phyloP scores from a whole-genome alignment of 2,797 vertebrate species.

The Sarcoramphus papa region DNA sequence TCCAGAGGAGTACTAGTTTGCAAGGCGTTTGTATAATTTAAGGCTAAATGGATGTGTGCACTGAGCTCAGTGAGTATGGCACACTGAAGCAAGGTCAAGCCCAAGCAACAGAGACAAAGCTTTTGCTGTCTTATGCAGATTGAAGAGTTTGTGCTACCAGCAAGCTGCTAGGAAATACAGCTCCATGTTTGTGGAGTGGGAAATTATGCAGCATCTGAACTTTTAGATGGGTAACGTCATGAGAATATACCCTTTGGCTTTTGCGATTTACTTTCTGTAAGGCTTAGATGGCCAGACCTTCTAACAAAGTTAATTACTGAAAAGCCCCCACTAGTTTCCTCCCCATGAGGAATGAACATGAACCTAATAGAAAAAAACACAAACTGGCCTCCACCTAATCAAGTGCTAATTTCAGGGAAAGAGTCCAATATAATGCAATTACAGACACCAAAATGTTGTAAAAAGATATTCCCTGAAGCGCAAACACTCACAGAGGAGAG shows the following conservation, averaged over 20 bases:
- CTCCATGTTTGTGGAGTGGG: background rate
- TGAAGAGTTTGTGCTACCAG: background rate
- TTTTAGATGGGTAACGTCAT: background rate
- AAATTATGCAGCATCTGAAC: background rate
- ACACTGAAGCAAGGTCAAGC: background rate
- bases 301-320: background rate
- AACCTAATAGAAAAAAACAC: background rate
- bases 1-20: background rate
- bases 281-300: background rate
- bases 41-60: background rate
- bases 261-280: background rate
- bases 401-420: background rate
- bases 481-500: background rate
- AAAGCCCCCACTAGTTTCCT: background rate
- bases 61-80: background rate
- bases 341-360: background rate
- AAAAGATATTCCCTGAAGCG: background rate
- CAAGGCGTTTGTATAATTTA: background rate
- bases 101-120: background rate
- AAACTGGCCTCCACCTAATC: background rate
- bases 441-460: background rate
- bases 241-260: background rate
- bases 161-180: background rate
- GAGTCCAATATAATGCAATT: background rate
- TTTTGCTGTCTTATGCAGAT: background rate